Percentiles rank a stretch among this genome's conserved stretches.
Evolutionary conservation across 2,888 invertebrate species (phyloP).

Genomic region (Mesorhabditis sp.): DNA sequence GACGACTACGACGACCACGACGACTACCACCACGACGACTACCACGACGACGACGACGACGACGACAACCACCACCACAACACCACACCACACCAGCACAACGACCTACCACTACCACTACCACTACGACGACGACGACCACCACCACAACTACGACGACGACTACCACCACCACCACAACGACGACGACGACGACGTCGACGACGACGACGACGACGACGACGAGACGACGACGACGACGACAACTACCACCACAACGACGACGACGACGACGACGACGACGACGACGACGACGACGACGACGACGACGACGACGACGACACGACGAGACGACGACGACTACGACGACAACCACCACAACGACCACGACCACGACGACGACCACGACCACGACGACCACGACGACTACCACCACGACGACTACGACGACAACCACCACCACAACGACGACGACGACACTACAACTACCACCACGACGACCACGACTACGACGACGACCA

Average conservation of each 20-base stretch:
- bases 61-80: not conserved
- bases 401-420: not conserved
- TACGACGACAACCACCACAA: not conserved
- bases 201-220: conserved; percentile 7
- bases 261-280: not conserved
- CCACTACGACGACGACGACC: not conserved
- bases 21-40: not conserved
- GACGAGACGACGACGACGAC: conserved; percentile 8
- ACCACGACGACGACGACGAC: not conserved
- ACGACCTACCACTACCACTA: not conserved
- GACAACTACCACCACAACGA: not conserved
- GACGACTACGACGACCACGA: not conserved
- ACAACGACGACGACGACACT: not conserved
- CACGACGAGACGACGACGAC: not conserved
- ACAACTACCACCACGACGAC: conserved; percentile 5
- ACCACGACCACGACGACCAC: not conserved
- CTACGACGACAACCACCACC: not conserved
- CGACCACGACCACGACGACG: not conserved
- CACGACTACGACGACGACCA: not conserved
- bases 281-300: not conserved
- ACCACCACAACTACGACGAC: conserved; percentile 6
- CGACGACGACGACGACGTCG: conserved; percentile 5
- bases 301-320: not conserved
- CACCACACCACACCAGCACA: not conserved
- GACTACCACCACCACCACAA: conserved; percentile 8